phyloP scores from a whole-genome alignment of 2,888 invertebrate genomes.

The Ischnus inquisitorius region DNA sequence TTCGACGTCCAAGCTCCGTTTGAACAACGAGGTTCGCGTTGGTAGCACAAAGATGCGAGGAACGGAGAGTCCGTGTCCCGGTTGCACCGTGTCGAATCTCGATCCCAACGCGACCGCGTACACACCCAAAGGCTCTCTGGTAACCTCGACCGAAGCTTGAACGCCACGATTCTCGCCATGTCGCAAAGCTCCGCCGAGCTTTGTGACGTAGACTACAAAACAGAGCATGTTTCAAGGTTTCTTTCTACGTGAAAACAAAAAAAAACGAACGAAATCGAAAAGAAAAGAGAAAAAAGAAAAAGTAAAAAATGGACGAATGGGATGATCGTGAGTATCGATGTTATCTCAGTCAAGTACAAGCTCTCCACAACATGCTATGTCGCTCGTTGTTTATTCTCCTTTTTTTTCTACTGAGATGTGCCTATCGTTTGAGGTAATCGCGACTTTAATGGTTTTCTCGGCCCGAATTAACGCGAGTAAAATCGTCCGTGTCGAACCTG shows the following conservation, averaged over 20 bases:
- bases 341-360: slow-evolving; percentile 61
- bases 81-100: slow-evolving; percentile 87
- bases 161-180: slow-evolving; percentile 63
- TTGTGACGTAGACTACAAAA: slow-evolving; percentile 38
- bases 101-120: slow-evolving; percentile 97
- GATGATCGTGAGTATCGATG: slow-evolving; percentile 64
- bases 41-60: slow-evolving; percentile 82
- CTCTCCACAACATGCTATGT: slow-evolving; percentile 50
- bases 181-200: slow-evolving; percentile 30
- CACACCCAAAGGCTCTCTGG: slow-evolving; percentile 92
- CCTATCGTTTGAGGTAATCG: slow-evolving; percentile 4
- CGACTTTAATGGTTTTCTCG: slow-evolving; percentile 16
- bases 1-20: slow-evolving; percentile 88
- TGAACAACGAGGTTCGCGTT: slow-evolving; percentile 84
- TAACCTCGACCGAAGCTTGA: slow-evolving; percentile 88
- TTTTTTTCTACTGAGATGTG: slow-evolving; percentile 27
- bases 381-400: slow-evolving; percentile 48
- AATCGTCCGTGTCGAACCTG: not conserved
- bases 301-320: slow-evolving; percentile 50
- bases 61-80: slow-evolving; percentile 83
- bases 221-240: slow-evolving; percentile 63
- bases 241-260: slow-evolving; percentile 48
- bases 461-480: slow-evolving; percentile 4
- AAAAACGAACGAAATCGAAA: slow-evolving; percentile 18
- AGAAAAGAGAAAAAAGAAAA: slow-evolving; percentile 12